Base-by-base conservation (phyloP, 2,888 invertebrate genomes). In the Coleophora deauratella region DNA sequence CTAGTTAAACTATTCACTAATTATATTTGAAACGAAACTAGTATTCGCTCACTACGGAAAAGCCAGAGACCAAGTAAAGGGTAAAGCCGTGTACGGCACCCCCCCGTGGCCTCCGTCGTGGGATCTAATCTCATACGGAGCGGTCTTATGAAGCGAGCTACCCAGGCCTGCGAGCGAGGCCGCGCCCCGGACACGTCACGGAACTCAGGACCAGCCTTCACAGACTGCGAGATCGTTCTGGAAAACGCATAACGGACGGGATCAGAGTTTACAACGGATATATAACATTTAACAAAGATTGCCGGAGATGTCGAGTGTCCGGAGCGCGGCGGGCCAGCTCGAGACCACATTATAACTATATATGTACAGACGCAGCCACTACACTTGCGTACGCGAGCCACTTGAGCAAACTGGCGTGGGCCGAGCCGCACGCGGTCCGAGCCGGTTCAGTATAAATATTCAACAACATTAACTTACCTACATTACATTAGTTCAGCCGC, bases 1-100 rank as follows among this genome's bases (percentile, higher is more conserved):
- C 81, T 84, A 82, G 73, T 70, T 81, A 82, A 67, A 75, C 81
- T 84, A 82, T 71, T 57, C 62, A 67, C 80, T 84, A 81, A 73
- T 70, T 77, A 66, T 77, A 72, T 69, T 71, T 72, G 68, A 78
- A 79, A 77, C 77, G 74, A 75, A 78, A 77, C 81, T 77, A 78
- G 68, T 65, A 72, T 79, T 74, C 78, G 81, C 72, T 78, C 72
- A 64, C 76, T 80, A 75, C 66, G 68, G 69, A 66, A 72, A 70
- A 66, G 74, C 66, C 67, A 65, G 67, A 66, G 68, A 65, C 58
- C 53, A 55, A 55, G 60, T 45, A 47, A 46, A 47, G 49, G 46
- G 52, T 40, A 41, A 42, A 41, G 37, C 41, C 38, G 54, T 49
- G 37, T 43, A 40, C 50, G 52, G 52, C 55, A 52, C 55, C 44